Percentiles rank a stretch among this genome's conserved stretches.
phyloP scores from a whole-genome alignment of 2,797 vertebrate genomes.

The Pampus argenteus region DNA sequence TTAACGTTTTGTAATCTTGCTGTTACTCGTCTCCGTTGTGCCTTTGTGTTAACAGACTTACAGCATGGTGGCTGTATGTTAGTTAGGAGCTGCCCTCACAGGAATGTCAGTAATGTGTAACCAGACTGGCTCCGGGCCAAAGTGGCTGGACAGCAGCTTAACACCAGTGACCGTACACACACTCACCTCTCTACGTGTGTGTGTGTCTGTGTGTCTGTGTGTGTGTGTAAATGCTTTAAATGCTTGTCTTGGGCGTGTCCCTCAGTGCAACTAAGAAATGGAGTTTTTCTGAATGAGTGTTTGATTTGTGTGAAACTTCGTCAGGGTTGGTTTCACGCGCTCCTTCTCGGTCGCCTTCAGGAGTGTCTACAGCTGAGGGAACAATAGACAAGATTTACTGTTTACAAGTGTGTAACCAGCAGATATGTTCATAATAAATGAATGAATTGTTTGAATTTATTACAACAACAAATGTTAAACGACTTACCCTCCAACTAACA shows the following conservation, averaged over 20 bases:
- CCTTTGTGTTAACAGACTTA: not conserved
- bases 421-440: no score
- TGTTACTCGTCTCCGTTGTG: not conserved
- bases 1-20: not conserved
- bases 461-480: no score
- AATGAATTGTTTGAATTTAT: no score
- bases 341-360: not conserved
- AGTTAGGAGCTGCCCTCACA: conserved; percentile 19
- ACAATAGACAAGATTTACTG: not conserved
- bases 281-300: conserved; percentile 2
- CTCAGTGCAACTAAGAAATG: not conserved
- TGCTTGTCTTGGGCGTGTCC: conserved; percentile 25
- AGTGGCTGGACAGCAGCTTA: conserved; percentile 55
- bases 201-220: not conserved
- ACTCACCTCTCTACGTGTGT: conserved; percentile 13
- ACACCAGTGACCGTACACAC: conserved; percentile 36
- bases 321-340: conserved; percentile 9
- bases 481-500: no score
- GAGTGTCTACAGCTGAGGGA: not conserved
- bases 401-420: not conserved
- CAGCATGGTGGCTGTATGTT: conserved; percentile 15
- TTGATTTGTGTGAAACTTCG: conserved; percentile 11
- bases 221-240: no score
- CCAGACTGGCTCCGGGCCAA: conserved; percentile 66
- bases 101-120: conserved; percentile 77